Evolutionary conservation across 2,113 vertebrate species (phyloP).

Genomic region (Nannobrachium achirus): DNA sequence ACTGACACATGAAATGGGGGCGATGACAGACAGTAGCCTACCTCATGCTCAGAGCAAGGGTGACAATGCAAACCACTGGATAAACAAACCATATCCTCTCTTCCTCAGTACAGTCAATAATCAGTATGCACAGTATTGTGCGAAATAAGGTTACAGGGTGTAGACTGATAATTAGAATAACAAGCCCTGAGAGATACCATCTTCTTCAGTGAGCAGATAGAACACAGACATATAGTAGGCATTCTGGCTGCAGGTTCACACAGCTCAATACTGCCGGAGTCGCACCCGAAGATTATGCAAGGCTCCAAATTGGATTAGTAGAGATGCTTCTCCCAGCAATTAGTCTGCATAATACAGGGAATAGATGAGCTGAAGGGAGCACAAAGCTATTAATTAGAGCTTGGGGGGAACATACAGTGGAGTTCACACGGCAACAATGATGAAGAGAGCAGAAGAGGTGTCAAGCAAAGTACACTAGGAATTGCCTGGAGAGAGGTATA

Average conservation of each 20-base stretch:
- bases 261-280: conserved; percentile 41
- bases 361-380: conserved; percentile 58
- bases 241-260: conserved; percentile 40
- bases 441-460: conserved; percentile 41
- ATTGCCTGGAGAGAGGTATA: conserved; percentile 26
- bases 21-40: no score
- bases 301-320: conserved; percentile 66
- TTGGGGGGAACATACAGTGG: conserved; percentile 7
- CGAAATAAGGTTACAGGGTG: neutral
- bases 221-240: conserved; percentile 25
- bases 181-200: conserved; percentile 8
- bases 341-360: conserved; percentile 40
- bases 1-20: neutral
- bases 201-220: conserved; percentile 19
- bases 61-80: no score
- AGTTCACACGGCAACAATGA: conserved; percentile 42
- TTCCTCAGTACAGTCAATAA: no score
- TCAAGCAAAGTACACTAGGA: conserved; percentile 42
- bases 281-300: conserved; percentile 54
- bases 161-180: conserved; percentile 11
- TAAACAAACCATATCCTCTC: no score
- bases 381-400: conserved; percentile 65
- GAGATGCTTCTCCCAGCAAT: conserved; percentile 57
- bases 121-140: no score
- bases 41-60: conserved; percentile 2